phyloP scores from a whole-genome alignment of 92 coral and sea anemone species.

The Phenganax marumi region DNA sequence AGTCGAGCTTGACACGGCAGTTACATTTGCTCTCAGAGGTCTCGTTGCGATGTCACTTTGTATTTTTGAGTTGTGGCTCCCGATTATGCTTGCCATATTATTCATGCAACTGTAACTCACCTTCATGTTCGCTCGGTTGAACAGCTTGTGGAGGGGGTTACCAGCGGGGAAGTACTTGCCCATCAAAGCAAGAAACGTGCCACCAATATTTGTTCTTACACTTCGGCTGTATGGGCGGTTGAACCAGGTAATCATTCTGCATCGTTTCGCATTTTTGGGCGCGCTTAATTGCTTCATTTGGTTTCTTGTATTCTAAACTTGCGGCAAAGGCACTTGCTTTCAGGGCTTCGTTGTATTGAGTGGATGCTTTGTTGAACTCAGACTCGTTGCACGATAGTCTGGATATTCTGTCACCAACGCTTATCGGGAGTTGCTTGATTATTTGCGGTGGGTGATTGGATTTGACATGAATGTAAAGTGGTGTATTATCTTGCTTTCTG shows the following conservation, averaged over 20 bases:
- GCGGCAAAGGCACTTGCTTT: conserved; percentile 32
- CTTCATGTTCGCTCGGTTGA: conserved; percentile 37
- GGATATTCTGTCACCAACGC: conserved; percentile 22
- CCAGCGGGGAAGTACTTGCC: conserved; percentile 44
- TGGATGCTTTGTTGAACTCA: conserved; percentile 44
- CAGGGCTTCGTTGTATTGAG: conserved; percentile 26
- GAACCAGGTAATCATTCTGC: conserved; percentile 38
- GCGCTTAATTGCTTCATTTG: not conserved
- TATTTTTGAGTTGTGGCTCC: conserved; percentile 35
- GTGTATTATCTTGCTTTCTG: conserved; percentile 39
- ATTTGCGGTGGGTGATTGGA: conserved; percentile 40
- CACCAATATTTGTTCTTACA: conserved; percentile 45
- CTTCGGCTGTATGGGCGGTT: conserved; percentile 44
- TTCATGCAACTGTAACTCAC: conserved; percentile 26
- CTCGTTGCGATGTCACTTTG: conserved; percentile 22
- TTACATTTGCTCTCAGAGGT: conserved; percentile 17
- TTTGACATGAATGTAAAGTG: conserved; percentile 25
- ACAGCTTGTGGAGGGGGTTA: conserved; percentile 32
- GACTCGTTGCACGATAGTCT: conserved; percentile 26
- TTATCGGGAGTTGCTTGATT: conserved; percentile 23
- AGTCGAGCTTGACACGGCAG: conserved; percentile 27
- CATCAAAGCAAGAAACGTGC: conserved; percentile 16
- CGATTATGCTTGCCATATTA: conserved; percentile 12
- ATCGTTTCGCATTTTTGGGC: not conserved
- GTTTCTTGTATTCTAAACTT: not conserved